Base-by-base conservation (phyloP, 2,797 vertebrate species). In the Molossus alvarezi region DNA sequence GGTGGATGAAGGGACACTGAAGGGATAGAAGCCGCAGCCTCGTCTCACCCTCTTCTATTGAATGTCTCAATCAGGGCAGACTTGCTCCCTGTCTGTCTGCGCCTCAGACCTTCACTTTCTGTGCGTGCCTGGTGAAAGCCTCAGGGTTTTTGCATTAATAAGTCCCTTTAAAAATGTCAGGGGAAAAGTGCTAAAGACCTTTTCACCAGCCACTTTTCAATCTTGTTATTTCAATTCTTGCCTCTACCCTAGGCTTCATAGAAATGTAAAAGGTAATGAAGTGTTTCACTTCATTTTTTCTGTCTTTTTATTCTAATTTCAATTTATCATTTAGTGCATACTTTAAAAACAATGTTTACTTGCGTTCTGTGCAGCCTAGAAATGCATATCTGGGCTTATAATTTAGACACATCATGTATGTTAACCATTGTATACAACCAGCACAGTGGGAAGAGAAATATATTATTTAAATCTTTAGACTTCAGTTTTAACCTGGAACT, bases 221-320 rank as follows among this genome's bases (percentile, higher is more conserved):
- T 97, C 65, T 23, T 95, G 73, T 79, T 95, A 3, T 96, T 91
- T 97, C 97, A 86, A 82, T 5, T 0, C n/a, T 81, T 97, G 67
- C 90, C 76, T 98, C 93, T 90, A 93, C 75, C 18, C 88, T 80
- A 90, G 93, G 85, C 60, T 80, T 97, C 95, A 72, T 77, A 92
- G 95, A 57, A 82, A 88, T 69, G 45, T 72, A 92, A 97, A 97
- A 88, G 67, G 83, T 41, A 92, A 85, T 80, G 96, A 84, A 96
- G 93, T 97, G 90, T 97, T 95, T 96, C 89, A 69, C 90, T 91
- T 83, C 37, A 90, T 95, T 65, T 90, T 94, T 97, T 96, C 90
- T 92, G 86, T 96, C 94, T 95, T 95, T 97, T 97, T 90, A 90
- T 95, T 97, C 65, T 96, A 94, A 94, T 95, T 97, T 97, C 94